Conservation (phyloP, 2,888 invertebrate species). For the Patella pellucida region DNA sequence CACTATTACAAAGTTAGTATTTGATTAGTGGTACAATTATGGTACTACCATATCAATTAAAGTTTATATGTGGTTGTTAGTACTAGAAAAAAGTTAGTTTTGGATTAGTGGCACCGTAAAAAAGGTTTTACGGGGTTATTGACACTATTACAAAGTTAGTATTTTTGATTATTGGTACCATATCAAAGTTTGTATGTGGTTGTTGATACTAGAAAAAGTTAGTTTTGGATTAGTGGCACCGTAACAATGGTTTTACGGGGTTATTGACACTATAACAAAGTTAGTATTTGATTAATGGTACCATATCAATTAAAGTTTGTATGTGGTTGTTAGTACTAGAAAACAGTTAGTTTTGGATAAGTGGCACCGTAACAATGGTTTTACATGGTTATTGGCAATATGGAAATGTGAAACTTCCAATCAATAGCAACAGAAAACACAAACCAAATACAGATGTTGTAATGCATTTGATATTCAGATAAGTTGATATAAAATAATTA, state of each 20-base stretch:
- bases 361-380: no score
- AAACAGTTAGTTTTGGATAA: not conserved
- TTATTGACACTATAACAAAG: no score
- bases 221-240: not conserved
- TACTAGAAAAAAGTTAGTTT: not conserved
- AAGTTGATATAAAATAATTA: no score
- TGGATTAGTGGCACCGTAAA: not conserved
- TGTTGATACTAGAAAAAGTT: not conserved
- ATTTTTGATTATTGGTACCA: no score
- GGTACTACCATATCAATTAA: no score
- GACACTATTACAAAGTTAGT: conserved; percentile 1
- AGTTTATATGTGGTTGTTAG: not conserved
- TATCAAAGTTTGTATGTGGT: not conserved
- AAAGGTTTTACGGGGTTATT: not conserved
- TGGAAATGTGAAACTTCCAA: no score
- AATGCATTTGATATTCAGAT: no score
- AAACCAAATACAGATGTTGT: no score
- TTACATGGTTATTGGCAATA: not conserved
- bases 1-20: conserved; percentile 2
- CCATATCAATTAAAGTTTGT: not conserved
- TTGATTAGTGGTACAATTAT: not conserved
- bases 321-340: no score
- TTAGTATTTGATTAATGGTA: not conserved
- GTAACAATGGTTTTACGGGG: no score
- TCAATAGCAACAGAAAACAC: no score